phyloP scores from a whole-genome alignment of 2,113 vertebrate genomes.

The Colossoma macropomum region DNA sequence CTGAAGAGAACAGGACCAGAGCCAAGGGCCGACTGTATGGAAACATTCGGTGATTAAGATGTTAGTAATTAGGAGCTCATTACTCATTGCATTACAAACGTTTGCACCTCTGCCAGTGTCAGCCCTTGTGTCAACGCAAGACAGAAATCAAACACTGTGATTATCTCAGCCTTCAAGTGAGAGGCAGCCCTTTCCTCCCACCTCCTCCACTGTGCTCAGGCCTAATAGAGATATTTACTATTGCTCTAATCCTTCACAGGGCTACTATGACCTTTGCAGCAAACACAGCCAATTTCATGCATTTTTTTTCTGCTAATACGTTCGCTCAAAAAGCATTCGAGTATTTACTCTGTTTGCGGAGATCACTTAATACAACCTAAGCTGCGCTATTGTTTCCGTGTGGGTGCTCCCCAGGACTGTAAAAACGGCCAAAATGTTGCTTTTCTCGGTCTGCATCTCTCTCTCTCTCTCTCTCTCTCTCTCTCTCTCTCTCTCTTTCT shows the following conservation, averaged over 20 bases:
- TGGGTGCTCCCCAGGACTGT: conserved; percentile 1
- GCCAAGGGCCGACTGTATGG: conserved; percentile 18
- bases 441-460: neutral
- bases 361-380: conserved; percentile 7
- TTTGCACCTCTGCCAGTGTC: conserved; percentile 26
- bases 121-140: conserved; percentile 16
- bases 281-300: neutral
- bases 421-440: neutral
- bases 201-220: neutral
- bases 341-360: neutral
- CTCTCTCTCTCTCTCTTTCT: neutral
- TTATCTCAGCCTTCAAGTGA: conserved; percentile 18
- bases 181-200: neutral
- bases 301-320: neutral
- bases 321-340: neutral
- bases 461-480: neutral
- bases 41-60: conserved; percentile 41
- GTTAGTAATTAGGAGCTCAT: conserved; percentile 45
- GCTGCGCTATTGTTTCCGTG: neutral
- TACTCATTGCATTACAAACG: conserved; percentile 22
- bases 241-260: conserved; percentile 15
- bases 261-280: conserved; percentile 35
- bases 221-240: conserved; percentile 15
- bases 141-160: conserved; percentile 48
- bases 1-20: neutral